These are phyloP conservation scores for Azemiops feae DNA, from an alignment of 2,113 vertebrate genomes.

Conservation along the genomic window DNA sequence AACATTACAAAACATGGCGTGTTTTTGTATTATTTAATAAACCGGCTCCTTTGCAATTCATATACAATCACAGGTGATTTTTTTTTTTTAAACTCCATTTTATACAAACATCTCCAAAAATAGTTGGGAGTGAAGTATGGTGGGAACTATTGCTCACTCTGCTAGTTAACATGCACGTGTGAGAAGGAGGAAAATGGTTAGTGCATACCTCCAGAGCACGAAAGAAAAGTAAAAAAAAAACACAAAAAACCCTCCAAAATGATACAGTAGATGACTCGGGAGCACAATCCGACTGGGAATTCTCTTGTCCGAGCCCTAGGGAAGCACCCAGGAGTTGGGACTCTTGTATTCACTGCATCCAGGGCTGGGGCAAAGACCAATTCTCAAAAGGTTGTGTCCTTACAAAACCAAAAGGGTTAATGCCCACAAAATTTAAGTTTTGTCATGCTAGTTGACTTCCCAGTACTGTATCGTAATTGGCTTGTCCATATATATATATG, in stretches of 20 bases:
- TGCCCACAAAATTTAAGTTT: slow-evolving; percentile 74
- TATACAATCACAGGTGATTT: slow-evolving; percentile 68
- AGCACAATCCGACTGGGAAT: not conserved
- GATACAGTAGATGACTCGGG: slow-evolving; percentile 50
- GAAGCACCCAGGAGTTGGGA: not conserved
- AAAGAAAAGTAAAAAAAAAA: slow-evolving; percentile 54
- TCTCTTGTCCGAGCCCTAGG: not conserved
- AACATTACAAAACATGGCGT: slow-evolving; percentile 56
- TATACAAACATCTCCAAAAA: slow-evolving; percentile 79
- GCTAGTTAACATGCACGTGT: slow-evolving; percentile 59
- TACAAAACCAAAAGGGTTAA: slow-evolving; percentile 63
- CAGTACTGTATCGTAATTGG: slow-evolving; percentile 66
- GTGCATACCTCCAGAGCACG: slow-evolving; percentile 63
- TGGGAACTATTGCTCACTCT: slow-evolving; percentile 71
- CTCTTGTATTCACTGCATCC: not conserved
- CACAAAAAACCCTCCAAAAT: slow-evolving; percentile 20
- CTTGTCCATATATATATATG: not conserved
- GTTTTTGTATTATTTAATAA: slow-evolving; percentile 69
- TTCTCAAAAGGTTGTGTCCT: not conserved
- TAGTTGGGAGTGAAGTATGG: slow-evolving; percentile 83
- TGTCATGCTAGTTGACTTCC: slow-evolving; percentile 79
- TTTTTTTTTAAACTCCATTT: slow-evolving; percentile 67
- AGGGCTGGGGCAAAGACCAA: not conserved
- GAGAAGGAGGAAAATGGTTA: slow-evolving; percentile 58
- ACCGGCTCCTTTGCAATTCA: slow-evolving; percentile 75